Percentiles rank a stretch among this genome's conserved stretches.
phyloP scores from a whole-genome alignment of 2,113 vertebrate genomes.

The Hemicordylus capensis region DNA sequence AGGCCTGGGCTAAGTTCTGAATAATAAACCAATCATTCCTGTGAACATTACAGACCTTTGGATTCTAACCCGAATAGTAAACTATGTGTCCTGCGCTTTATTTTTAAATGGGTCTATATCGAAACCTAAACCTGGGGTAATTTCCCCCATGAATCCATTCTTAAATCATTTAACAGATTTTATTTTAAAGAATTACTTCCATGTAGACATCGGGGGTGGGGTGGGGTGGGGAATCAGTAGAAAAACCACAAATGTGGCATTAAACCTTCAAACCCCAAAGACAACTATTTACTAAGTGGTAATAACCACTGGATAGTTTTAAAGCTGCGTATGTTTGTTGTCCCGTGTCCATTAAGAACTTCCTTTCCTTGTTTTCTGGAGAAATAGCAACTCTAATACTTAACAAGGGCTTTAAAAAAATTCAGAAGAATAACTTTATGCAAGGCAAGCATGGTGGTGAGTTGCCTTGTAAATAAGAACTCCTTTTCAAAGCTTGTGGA shows the following conservation, averaged over 20 bases:
- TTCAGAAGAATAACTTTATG: too few species aligned
- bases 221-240: too few species aligned
- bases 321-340: too few species aligned
- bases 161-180: neutral
- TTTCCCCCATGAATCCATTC: neutral
- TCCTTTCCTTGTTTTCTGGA: too few species aligned
- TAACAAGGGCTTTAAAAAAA: too few species aligned
- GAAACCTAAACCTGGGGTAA: constrained; percentile 10
- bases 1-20: neutral
- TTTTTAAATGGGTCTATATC: neutral
- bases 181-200: neutral
- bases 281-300: neutral
- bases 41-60: neutral
- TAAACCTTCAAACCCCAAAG: neutral
- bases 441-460: too few species aligned
- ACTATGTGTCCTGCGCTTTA: fast-evolving
- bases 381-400: too few species aligned
- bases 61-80: neutral
- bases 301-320: too few species aligned
- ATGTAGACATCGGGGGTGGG: too few species aligned
- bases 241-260: neutral
- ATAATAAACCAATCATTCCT: constrained; percentile 31
- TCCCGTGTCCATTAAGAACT: too few species aligned
- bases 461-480: too few species aligned
- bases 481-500: too few species aligned